Base-by-base conservation (phyloP, 2,797 vertebrate genomes). In the Petrocephalus sullivani region DNA sequence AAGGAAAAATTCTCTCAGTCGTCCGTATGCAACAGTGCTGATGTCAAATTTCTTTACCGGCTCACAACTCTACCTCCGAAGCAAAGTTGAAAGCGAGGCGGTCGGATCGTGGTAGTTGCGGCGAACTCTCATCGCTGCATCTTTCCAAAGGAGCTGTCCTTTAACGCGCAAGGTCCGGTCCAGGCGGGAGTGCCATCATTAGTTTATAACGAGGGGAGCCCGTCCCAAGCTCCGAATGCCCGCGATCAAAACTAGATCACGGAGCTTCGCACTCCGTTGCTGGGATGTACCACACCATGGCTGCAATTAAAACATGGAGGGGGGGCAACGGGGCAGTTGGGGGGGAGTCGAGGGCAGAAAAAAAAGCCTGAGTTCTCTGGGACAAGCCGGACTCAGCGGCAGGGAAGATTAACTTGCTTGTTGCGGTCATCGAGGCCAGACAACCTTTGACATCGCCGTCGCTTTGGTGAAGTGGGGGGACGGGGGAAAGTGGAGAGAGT, bases 381-480 rank as follows among this genome's bases (percentile, higher is more conserved):
- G 90, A 91, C 83, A 88, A 91, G 89, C 87, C 56, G 88, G 85
- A 89, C 88, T 89, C 88, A 87, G 91, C 89, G 87, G 91, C 91
- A 92, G 94, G 94, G 94, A 91, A 93, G 96, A 95, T 96, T 96
- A 95, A 96, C 96, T 96, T 93, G 94, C 95, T 95, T 96, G 97
- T 96, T 93, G 92, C 95, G 96, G 97, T 97, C 97, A 96, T 94
- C 92, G 94, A 94, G 96, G 97, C 96, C 96, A 96, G 96, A 94
- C 95, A 96, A 98, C 97, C 97, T 98, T 96, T 98, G 97, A 97
- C 97, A 96, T 96, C 94, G 93, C 91, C 71, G 90, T 86, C 91
- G 87, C 91, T 91, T 91, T 90, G 84, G 61, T 87, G 89, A 89
- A 67, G 88, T 51, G 46, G 57, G 85, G 21, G 78, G 89, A 90